phyloP scores from a whole-genome alignment of 1,140 invertebrate genomes.

The Drosophila obscura region DNA sequence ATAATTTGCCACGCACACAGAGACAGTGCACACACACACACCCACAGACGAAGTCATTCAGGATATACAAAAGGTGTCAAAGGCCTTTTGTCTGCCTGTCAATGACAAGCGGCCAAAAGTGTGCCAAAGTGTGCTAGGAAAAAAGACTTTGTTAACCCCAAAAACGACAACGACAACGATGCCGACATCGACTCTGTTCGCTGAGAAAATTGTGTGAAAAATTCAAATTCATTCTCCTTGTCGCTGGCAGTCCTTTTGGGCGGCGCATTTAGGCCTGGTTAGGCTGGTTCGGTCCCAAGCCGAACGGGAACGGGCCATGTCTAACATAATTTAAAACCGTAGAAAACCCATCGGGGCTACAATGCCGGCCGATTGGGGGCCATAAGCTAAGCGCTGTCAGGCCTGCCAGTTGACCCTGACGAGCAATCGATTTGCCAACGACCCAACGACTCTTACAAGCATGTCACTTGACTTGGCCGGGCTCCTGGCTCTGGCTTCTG shows the following conservation, averaged over 20 bases:
- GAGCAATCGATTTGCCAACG: conserved; percentile 65
- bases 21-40: conserved; percentile 12
- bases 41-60: conserved; percentile 3
- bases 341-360: conserved; percentile 39
- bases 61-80: conserved; percentile 65
- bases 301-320: conserved; percentile 44
- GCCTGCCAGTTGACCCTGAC: conserved; percentile 72
- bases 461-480: conserved; percentile 63
- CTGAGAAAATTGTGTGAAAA: conserved; percentile 73
- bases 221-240: conserved; percentile 64
- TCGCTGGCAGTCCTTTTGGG: conserved; percentile 49
- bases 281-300: not conserved
- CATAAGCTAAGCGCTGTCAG: conserved; percentile 68
- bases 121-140: conserved; percentile 64
- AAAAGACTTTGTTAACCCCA: conserved; percentile 72
- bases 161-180: conserved; percentile 32
- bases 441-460: conserved; percentile 62
- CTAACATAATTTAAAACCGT: conserved; percentile 78
- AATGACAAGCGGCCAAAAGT: conserved; percentile 70
- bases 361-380: conserved; percentile 48
- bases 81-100: conserved; percentile 67
- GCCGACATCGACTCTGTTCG: conserved; percentile 20
- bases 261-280: conserved; percentile 59
- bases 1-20: conserved; percentile 59
- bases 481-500: not conserved